Evolutionary conservation across 1,140 invertebrate genomes (phyloP).

Genomic region (Drosophila ohnishii): DNA sequence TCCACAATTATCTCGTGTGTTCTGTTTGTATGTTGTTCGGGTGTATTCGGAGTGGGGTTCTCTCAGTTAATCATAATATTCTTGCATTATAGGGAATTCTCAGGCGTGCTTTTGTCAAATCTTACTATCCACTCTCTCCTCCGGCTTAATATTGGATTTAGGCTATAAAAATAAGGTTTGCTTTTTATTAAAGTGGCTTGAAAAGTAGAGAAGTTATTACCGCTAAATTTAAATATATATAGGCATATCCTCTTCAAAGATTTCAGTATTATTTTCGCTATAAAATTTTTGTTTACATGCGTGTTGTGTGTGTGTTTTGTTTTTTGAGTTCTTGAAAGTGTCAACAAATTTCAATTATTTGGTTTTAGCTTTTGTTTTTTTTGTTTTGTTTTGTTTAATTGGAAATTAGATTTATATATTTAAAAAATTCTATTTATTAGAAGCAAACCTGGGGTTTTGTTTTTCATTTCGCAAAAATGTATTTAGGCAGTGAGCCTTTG

Average conservation of each 20-base stretch:
- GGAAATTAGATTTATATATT: slow-evolving; percentile 50
- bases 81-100: slow-evolving; percentile 58
- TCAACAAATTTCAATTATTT: slow-evolving; percentile 48
- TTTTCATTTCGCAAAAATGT: slow-evolving; percentile 27
- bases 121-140: slow-evolving; percentile 19
- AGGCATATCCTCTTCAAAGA: slow-evolving; percentile 39
- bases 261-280: slow-evolving; percentile 52
- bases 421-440: slow-evolving; percentile 45
- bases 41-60: slow-evolving; percentile 37
- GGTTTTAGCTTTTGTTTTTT: slow-evolving; percentile 21
- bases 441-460: slow-evolving; percentile 34
- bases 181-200: slow-evolving; percentile 60
- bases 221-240: slow-evolving; percentile 60
- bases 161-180: slow-evolving; percentile 55
- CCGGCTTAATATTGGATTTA: slow-evolving; percentile 26
- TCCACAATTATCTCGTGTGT: slow-evolving; percentile 55
- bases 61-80: slow-evolving; percentile 52
- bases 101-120: slow-evolving; percentile 62
- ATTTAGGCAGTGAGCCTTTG: slow-evolving; percentile 18
- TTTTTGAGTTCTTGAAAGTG: slow-evolving; percentile 28
- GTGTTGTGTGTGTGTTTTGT: slow-evolving; percentile 11
- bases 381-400: slow-evolving; percentile 27
- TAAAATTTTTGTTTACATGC: slow-evolving; percentile 53
- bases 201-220: slow-evolving; percentile 61
- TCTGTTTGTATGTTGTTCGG: slow-evolving; percentile 39